Base-by-base conservation (phyloP, 2,888 invertebrate species). In the Drosophila fulvimacula region DNA sequence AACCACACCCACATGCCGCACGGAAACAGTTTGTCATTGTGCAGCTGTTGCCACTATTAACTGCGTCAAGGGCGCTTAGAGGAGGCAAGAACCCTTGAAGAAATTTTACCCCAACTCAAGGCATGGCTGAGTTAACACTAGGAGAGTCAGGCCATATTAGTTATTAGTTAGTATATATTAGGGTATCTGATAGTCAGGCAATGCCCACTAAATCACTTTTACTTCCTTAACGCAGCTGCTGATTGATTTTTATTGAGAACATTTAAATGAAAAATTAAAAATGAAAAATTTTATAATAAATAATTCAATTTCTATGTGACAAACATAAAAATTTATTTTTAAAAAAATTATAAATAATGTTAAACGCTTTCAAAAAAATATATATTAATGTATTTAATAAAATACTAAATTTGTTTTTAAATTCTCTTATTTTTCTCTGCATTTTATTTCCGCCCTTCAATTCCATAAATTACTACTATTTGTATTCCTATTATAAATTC, bases 11-110 rank as follows among this genome's bases (percentile, higher is more conserved):
- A 27, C 44, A 34, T 5, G 6, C 19, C 32, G 19, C 49, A 32
- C 9, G 30, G 17, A 34, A 36, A 19, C 36, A 52, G 24, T 24
- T 36, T 64, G 56, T 49, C 13, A 15, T 52, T n/a, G n/a, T 4
- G 15, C 76, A 74, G 71, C 76, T 73, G 76, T 70, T 64, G 36
- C 57, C 58, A 53, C 13, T 42, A 34, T 42, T 10, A 19, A 6
- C 48, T 41, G 24, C 32, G 24, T 27, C 27, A 15, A 55, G 58
- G 34, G 41, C 32, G 44, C 51, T 52, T 17, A 13, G 41, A 42
- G 51, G 5, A 10, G 30, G 41, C 38, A 48, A 13, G 27, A 30
- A 6, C 11, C 46, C 46, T 17, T 21, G 27, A 11, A 27, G 3
- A 27, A n/a, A 27, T 10, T 9, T 10, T 27, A n/a, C 44, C 46